Evolutionary conservation across 2,797 vertebrate genomes (phyloP).

Genomic region (Xenopus petersii): DNA sequence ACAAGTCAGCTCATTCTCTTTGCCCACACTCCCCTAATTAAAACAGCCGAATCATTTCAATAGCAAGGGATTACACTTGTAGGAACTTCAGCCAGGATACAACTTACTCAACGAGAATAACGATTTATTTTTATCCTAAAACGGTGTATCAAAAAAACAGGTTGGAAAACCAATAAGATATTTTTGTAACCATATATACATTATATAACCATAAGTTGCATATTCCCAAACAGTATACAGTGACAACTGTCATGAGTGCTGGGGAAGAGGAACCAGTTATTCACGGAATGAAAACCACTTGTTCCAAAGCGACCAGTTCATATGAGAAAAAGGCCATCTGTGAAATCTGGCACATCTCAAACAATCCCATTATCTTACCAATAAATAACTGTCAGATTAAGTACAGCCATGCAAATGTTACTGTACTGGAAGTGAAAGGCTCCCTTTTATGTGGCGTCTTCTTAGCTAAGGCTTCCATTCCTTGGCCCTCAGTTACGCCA

Average conservation of each 20-base stretch:
- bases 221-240: neutral
- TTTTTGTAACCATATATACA: neutral
- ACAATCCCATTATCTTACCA: slow-evolving; percentile 59
- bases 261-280: slow-evolving; percentile 17
- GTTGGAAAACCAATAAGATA: neutral
- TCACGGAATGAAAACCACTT: slow-evolving; percentile 35
- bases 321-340: slow-evolving; percentile 61
- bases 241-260: slow-evolving; percentile 3
- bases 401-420: slow-evolving; percentile 58
- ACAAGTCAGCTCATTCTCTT: neutral
- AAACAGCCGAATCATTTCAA: neutral
- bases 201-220: neutral
- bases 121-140: no score
- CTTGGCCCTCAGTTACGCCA: slow-evolving; percentile 40
- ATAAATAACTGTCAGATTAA: slow-evolving; percentile 67
- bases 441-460: slow-evolving; percentile 54
- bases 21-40: neutral
- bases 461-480: slow-evolving; percentile 53
- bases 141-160: no score
- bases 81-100: no score
- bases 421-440: slow-evolving; percentile 57
- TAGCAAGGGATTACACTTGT: neutral
- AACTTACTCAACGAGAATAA: no score
- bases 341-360: slow-evolving; percentile 57
- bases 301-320: slow-evolving; percentile 20